A percentile compares a stretch with the other conserved stretches of the same genome.
phyloP scores from a whole-genome alignment of 2,797 vertebrate species.

The Thalassophryne amazonica region DNA sequence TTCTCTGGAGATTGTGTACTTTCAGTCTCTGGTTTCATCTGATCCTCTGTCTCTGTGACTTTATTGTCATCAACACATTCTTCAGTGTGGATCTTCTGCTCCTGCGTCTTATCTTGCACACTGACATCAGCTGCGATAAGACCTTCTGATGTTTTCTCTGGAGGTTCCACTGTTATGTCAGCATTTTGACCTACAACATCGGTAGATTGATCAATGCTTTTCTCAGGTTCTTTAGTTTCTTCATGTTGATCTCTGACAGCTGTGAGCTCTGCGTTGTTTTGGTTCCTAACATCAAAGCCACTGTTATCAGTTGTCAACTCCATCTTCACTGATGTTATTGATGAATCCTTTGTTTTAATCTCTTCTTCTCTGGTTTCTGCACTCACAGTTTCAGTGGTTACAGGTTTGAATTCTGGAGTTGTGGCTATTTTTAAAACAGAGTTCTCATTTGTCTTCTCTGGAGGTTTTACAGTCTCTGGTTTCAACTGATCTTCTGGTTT shows the following conservation, averaged over 20 bases:
- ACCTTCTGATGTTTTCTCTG: no score
- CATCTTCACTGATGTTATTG: background rate
- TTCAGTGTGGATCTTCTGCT: no score
- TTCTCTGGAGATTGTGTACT: background rate
- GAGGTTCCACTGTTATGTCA: background rate
- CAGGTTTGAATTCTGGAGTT: background rate
- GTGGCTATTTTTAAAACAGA: background rate
- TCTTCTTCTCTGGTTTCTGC: background rate
- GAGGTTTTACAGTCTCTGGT: no score
- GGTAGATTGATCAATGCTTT: background rate
- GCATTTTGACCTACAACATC: background rate
- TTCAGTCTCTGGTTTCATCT: background rate
- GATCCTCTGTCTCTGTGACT: no score
- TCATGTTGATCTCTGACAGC: rapidly evolving
- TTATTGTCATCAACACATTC: no score
- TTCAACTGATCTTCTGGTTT: no score
- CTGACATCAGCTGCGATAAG: no score
- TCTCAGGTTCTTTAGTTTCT: background rate
- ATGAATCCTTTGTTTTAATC: background rate
- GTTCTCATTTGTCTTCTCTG: background rate
- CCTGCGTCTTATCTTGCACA: no score
- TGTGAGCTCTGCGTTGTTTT: background rate
- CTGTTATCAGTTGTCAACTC: background rate
- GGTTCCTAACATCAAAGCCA: background rate
- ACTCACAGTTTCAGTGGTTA: no score